phyloP scores from a whole-genome alignment of 2,797 vertebrate genomes.

The Chrysolophus pictus region DNA sequence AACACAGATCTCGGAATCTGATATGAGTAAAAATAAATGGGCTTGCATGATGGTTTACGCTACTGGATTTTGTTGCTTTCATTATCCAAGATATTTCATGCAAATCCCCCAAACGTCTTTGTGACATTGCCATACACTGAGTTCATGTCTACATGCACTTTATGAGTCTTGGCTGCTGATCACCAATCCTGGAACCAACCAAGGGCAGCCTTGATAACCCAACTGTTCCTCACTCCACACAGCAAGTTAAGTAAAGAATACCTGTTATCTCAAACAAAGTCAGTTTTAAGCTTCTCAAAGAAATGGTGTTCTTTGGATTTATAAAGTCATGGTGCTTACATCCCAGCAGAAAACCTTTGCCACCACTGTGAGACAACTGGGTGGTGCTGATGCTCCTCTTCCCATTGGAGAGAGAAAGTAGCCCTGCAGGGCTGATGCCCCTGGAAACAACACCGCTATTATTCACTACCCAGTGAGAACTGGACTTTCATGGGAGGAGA shows the following conservation, averaged over 20 bases:
- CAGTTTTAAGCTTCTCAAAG: neutral
- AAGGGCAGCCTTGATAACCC: neutral
- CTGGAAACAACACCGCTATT: neutral
- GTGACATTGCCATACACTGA: neutral
- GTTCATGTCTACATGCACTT: neutral
- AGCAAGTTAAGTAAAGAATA: neutral
- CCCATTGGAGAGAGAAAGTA: neutral
- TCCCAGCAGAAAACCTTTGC: neutral
- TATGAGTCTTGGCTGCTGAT: neutral
- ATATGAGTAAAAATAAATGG: neutral
- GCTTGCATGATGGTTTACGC: neutral
- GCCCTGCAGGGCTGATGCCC: neutral
- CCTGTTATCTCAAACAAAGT: neutral
- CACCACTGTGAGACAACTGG: neutral
- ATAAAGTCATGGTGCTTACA: neutral
- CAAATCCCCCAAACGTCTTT: neutral
- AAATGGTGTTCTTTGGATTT: neutral
- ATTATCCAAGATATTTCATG: neutral
- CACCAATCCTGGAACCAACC: accelerated
- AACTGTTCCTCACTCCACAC: neutral
- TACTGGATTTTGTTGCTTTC: neutral
- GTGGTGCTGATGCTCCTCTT: neutral
- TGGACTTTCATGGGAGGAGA: neutral
- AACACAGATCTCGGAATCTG: neutral
- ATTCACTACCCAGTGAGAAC: neutral